Base-by-base conservation (phyloP, 1,140 invertebrate species). In the Trinorchestia longiramus region DNA sequence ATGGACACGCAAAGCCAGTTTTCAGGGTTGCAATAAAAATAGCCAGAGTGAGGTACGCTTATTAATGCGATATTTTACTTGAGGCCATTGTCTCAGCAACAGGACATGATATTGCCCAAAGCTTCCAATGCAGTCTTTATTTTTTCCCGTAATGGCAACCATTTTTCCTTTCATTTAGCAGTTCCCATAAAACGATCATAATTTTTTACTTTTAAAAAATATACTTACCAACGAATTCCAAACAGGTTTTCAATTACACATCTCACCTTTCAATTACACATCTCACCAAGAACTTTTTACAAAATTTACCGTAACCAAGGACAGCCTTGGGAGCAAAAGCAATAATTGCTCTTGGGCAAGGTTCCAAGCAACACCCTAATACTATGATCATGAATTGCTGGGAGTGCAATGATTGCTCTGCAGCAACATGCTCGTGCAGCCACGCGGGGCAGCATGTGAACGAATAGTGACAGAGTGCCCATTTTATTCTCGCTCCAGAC, bases 291-390 rank as follows among this genome's bases (percentile, higher is more conserved):
- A 8, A 0, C 92, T 43, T 94, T 94, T n/a, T 45, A 94, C 44
- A 44, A 94, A 94, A 94, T 94, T 94, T 94, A 94, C 92, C 92
- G 92, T 94, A 94, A 94, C 92, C 92, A 94, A 94, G 92, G 92
- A 94, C 92, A 94, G 41, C 92, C 92, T 94, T 94, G 92, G 44
- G 92, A 94, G 40, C 44, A 45, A 94, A 44, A 45, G 44, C 43
- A 94, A 94, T 94, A 94, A 94, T 94, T 94, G 44, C n/a, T 94
- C 44, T 94, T n/a, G 43, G 44, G 92, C 44, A 44, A 94, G 44
- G 92, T 40, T 94, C 40, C 36, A 45, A 47, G 92, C 41, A n/a
- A 94, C 92, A 47, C 15, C 44, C 40, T 94, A 94, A 94, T 94
- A 4, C 43, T 15, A 44, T 45, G 92, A 94, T 94, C 43, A 40